Percentiles rank a stretch among this genome's conserved stretches.
These are phyloP conservation scores for Corydoras sp. DNA, from an alignment of 2,113 vertebrate genomes.

Conservation along the genomic window DNA sequence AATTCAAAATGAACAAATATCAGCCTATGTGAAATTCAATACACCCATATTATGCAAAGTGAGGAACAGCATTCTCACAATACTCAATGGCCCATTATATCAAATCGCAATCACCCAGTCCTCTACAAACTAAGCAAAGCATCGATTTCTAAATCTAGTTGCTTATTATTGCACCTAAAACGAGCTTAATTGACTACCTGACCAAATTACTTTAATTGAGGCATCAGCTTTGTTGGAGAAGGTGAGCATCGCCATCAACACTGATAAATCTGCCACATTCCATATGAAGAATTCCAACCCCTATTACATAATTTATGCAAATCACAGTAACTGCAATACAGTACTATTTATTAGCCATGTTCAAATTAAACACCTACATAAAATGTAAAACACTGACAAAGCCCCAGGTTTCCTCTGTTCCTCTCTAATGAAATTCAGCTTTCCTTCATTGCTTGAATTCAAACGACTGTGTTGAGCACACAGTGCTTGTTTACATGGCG, in stretches of 20 bases:
- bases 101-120: constrained; percentile 61
- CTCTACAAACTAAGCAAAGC: constrained; percentile 52
- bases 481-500: constrained; percentile 28
- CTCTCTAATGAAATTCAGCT: constrained; percentile 10
- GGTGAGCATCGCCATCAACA: background rate
- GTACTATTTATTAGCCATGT: too few relatives aligned
- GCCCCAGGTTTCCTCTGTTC: constrained; percentile 9
- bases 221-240: constrained; percentile 39
- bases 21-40: too few relatives aligned
- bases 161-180: constrained; percentile 57
- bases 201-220: constrained; percentile 35
- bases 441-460: constrained; percentile 28
- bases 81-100: constrained; percentile 64
- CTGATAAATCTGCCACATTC: too few relatives aligned
- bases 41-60: constrained; percentile 4
- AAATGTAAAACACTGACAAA: constrained; percentile 19
- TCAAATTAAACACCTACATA: too few relatives aligned
- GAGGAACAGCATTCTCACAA: constrained; percentile 48
- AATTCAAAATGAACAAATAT: too few relatives aligned
- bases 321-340: too few relatives aligned
- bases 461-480: constrained; percentile 14
- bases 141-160: constrained; percentile 62
- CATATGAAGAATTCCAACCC: too few relatives aligned
- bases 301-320: too few relatives aligned
- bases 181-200: constrained; percentile 37